Evolutionary conservation across 2,888 invertebrate species (phyloP).

Genomic region (Nyleta sp.): DNA sequence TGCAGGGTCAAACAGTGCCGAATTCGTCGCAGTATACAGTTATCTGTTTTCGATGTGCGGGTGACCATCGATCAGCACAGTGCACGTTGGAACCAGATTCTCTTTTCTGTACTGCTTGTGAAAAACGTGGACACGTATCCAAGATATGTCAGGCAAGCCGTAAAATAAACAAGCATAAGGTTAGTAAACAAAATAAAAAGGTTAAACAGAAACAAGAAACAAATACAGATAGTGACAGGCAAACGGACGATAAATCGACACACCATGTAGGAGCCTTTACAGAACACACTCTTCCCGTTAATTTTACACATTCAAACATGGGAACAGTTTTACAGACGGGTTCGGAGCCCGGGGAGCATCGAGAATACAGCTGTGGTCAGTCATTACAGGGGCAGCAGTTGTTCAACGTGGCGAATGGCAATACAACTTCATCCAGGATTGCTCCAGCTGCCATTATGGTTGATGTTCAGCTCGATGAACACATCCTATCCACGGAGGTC

Average conservation of each 20-base stretch:
- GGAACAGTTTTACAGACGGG: too few relatives aligned
- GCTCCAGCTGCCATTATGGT: conserved; percentile 15
- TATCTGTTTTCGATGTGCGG: conserved; percentile 32
- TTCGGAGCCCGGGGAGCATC: too few relatives aligned
- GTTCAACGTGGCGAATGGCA: too few relatives aligned
- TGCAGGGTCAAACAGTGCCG: not conserved
- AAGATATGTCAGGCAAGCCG: conserved; percentile 16
- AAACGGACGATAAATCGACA: too few relatives aligned
- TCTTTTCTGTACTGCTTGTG: conserved; percentile 13
- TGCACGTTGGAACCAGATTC: conserved; percentile 33
- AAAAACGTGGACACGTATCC: conserved; percentile 14
- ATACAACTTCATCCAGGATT: not conserved
- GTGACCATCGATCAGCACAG: conserved; percentile 5
- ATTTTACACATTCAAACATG: too few relatives aligned
- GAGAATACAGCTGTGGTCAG: too few relatives aligned
- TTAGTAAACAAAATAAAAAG: conserved; percentile 1
- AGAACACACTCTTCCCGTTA: too few relatives aligned
- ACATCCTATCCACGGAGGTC: not conserved
- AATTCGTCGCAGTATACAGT: not conserved
- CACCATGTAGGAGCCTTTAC: too few relatives aligned
- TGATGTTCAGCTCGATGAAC: not conserved
- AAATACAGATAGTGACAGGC: not conserved
- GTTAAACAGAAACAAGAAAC: not conserved
- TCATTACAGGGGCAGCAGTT: too few relatives aligned
- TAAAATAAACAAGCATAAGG: not conserved